Evolutionary conservation across 2,113 vertebrate species (phyloP).

Genomic region (Procavia capensis): DNA sequence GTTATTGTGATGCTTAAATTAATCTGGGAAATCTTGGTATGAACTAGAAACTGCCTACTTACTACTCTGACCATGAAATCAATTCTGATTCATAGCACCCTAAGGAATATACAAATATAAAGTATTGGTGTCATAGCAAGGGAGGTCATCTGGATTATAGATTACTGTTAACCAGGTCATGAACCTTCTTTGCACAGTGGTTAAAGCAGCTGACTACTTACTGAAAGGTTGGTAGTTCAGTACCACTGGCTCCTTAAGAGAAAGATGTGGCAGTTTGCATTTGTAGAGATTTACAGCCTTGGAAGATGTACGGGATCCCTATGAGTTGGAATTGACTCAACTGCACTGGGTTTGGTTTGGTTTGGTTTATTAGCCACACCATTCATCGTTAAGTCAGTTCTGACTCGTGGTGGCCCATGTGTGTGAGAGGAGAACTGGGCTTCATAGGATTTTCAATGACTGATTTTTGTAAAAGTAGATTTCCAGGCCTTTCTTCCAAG

Average conservation of each 20-base stretch:
- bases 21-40: neutral
- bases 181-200: too few relatives aligned
- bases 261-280: too few relatives aligned
- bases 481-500: neutral
- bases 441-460: neutral
- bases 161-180: neutral
- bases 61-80: too few relatives aligned
- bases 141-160: neutral
- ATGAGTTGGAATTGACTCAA: too few relatives aligned
- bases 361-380: neutral
- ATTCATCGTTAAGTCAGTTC: neutral
- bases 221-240: too few relatives aligned
- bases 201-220: too few relatives aligned
- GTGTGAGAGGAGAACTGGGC: neutral
- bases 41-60: too few relatives aligned
- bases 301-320: too few relatives aligned
- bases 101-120: neutral
- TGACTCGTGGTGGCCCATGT: neutral
- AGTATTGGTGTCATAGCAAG: neutral
- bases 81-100: too few relatives aligned
- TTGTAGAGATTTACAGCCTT: too few relatives aligned
- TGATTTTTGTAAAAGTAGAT: neutral
- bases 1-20: neutral
- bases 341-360: too few relatives aligned
- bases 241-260: too few relatives aligned